Percentiles rank a stretch among this genome's conserved stretches.
phyloP scores from a whole-genome alignment of 2,888 invertebrate species.

The Azorinus chamasolen region DNA sequence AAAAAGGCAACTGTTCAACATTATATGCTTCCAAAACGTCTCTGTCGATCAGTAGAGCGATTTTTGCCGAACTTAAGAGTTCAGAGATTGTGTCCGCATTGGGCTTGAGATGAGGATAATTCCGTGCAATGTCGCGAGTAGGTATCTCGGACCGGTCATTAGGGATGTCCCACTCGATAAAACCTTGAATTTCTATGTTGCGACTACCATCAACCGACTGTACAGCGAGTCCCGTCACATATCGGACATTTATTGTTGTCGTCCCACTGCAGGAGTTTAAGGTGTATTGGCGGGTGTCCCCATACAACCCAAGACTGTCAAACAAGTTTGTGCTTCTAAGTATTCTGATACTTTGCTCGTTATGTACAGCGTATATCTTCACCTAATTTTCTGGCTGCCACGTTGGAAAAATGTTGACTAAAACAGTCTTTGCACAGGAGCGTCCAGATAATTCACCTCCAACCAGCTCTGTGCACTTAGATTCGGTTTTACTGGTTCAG shows the following conservation, averaged over 20 bases:
- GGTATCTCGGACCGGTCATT: conserved; percentile 40
- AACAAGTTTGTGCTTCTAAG: conserved; percentile 21
- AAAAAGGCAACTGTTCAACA: no score
- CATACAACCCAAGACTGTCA: conserved; percentile 1
- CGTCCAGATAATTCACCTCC: neutral
- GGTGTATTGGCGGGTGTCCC: conserved; percentile 12
- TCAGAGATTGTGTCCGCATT: neutral
- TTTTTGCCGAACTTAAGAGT: neutral
- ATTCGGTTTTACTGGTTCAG: neutral
- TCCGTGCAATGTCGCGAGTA: conserved; percentile 14
- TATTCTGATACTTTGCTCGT: conserved; percentile 7
- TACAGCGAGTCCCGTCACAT: conserved; percentile 26
- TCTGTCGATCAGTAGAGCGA: conserved; percentile 13
- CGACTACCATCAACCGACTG: conserved; percentile 22
- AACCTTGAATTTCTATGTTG: conserved; percentile 14
- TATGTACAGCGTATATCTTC: conserved; percentile 12
- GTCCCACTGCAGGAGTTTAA: no score
- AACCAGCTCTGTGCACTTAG: no score
- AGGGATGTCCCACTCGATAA: conserved; percentile 47
- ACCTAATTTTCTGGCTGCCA: conserved; percentile 34
- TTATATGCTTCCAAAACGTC: no score
- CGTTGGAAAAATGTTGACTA: conserved; percentile 40
- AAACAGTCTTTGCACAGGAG: conserved; percentile 20
- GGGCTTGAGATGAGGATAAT: conserved; percentile 4
- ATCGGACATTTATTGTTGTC: conserved; percentile 15